Base-by-base conservation (phyloP, 2,797 vertebrate species). In the Peromyscus melanophrys region DNA sequence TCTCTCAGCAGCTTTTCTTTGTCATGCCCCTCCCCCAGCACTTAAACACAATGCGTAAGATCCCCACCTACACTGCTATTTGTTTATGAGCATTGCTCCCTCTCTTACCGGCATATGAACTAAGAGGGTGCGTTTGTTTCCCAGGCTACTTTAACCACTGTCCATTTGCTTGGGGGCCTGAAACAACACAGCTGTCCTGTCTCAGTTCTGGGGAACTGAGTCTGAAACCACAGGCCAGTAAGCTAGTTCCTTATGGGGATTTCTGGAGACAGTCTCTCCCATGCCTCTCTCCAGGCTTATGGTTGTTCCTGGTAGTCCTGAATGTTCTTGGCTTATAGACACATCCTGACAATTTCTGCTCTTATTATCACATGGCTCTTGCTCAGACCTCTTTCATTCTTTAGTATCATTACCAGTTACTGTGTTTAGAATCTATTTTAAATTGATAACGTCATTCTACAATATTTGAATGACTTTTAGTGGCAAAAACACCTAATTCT, bases 21-120 rank as follows among this genome's bases (percentile, higher is more conserved):
- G 52, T n/a, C 52, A 25, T 12, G 0, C 4, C 17, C 27, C 27
- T 57, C 52, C 43, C 25, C 13, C 27, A 37, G 21, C 13, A 19
- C 29, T 73, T 31, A 88, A 43, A 65, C 6, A 21, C 3, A 19
- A 3, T 83, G 17, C 7, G 3, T 23, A 40, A 52, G 27, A 31
- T 31, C n/a, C 83, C 49, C 13, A 0, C 40, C 27, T 19, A 0
- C 0, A 5, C 23, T 19, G 52, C 61, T 63, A 1, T 29, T 55
- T 19, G 63, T 27, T 77, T 55, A n/a, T 40, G 21, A 83, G 25
- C 23, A 67, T 61, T 46, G 19, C 59, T n/a, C 19, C 2, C 21
- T 34, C n/a, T 31, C 21, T n/a, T 21, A 40, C 34, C 27, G 34
- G 40, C 63, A 52, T 0, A 8, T n/a, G 37, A 85, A 27, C 37